Evolutionary conservation across 1,140 invertebrate genomes (phyloP).

Genomic region (Anadara kagoshimensis): DNA sequence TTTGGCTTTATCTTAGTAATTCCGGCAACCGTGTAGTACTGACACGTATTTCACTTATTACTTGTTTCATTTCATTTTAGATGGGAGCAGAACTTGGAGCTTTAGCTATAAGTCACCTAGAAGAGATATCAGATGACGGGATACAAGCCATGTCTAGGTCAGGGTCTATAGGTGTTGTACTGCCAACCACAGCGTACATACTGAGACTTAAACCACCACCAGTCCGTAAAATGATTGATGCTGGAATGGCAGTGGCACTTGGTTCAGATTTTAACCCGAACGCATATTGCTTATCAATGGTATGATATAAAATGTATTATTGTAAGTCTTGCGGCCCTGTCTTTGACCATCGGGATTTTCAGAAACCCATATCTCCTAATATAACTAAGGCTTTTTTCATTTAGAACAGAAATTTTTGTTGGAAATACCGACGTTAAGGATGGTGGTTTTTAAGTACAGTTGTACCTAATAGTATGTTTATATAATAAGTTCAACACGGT

Average conservation of each 20-base stretch:
- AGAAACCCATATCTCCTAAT: too few species aligned
- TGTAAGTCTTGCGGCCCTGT: too few species aligned
- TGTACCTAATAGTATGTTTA: too few species aligned
- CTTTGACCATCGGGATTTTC: too few species aligned
- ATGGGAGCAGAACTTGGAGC: slow-evolving; percentile 79
- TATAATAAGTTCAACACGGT: too few species aligned
- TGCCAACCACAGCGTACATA: slow-evolving; percentile 81
- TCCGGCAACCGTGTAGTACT: neutral
- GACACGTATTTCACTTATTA: neutral
- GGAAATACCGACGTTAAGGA: too few species aligned
- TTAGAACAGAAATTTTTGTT: too few species aligned
- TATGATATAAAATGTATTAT: too few species aligned
- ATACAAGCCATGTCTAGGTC: slow-evolving; percentile 77
- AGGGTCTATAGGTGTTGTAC: slow-evolving; percentile 77
- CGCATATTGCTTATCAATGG: slow-evolving; percentile 79
- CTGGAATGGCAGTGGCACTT: slow-evolving; percentile 78
- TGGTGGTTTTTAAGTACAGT: too few species aligned
- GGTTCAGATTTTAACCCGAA: slow-evolving; percentile 84
- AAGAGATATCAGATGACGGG: slow-evolving; percentile 78
- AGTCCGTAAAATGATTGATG: slow-evolving; percentile 79
- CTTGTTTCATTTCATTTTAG: slow-evolving; percentile 68
- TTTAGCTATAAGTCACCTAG: slow-evolving; percentile 80
- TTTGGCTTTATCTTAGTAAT: too few species aligned
- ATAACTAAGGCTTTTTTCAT: too few species aligned
- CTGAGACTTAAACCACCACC: slow-evolving; percentile 79